Evolutionary conservation across 2,797 vertebrate genomes (phyloP), one percentile per base, ranked within the genome.

Genomic region (Lates japonicus): DNA sequence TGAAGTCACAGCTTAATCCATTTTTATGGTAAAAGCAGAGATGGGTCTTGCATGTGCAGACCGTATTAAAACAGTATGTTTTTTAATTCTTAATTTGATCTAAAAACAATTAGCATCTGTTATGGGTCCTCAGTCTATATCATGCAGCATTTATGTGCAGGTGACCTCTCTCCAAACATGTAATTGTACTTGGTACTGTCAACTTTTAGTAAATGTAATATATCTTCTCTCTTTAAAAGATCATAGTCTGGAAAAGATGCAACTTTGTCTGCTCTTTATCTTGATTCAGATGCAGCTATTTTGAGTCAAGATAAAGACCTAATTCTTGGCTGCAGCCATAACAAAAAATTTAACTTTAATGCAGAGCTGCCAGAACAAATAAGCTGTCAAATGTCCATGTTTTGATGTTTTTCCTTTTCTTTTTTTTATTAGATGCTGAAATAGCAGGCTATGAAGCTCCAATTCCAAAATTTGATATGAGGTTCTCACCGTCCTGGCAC

Each of bases 401-500:
- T 71, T 74, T 76, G n/a, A 52, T 59, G 51, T 0, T 6, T 29
- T 77, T 37, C 22, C 22, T 29, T 5, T n/a, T 76, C 31, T 29
- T 25, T 13, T 51, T 20, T 48, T 55, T 4, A 42, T 66, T 35
- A 74, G 17, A 73, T 11, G 19, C 22, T 82, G 16, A 74, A 80
- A 75, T 37, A 71, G 67, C 41, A 73, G 35, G 3, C 60, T 57
- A 22, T 25, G 7, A 60, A 49, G 57, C 68, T 57, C 57, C 3
- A 2, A 31, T 57, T 29, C 29, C 29, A 35, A 54, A 64, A 63
- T 17, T 61, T 14, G 7, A 13, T 37, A 5, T 3, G 5, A 58
- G 41, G 39, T 42, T 94, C 96, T 96, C 89, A 99, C 98, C 4
- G 98, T 99, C 90, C 95, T 97, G 78, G 91, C 95, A 11, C 98